These are phyloP conservation scores for Zeuzera pyrina DNA, from an alignment of 2,888 invertebrate species.

Conservation along the genomic window DNA sequence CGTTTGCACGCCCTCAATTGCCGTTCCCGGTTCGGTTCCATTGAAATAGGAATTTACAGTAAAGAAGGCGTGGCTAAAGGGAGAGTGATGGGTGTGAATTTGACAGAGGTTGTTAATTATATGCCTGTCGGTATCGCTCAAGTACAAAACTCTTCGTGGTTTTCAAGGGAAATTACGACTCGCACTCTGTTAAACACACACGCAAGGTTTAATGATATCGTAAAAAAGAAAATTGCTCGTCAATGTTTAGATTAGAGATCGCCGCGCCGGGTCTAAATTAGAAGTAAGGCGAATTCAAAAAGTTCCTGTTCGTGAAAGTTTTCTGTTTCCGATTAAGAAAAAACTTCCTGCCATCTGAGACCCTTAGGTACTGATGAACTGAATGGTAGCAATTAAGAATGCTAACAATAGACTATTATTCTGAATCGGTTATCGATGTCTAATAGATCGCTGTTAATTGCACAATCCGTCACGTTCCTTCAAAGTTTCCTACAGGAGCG, in stretches of 20 bases:
- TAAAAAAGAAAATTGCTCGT: slow-evolving; percentile 32
- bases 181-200: slow-evolving; percentile 41
- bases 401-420: slow-evolving; percentile 9
- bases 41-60: slow-evolving; percentile 33
- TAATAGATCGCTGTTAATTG: slow-evolving; percentile 18
- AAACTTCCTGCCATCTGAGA: too few relatives aligned
- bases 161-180: slow-evolving; percentile 40
- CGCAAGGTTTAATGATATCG: slow-evolving; percentile 39
- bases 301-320: too few relatives aligned
- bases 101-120: slow-evolving; percentile 63
- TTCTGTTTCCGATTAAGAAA: too few relatives aligned
- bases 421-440: slow-evolving; percentile 11
- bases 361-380: too few relatives aligned
- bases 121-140: slow-evolving; percentile 38
- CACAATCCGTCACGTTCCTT: slow-evolving; percentile 16
- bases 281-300: too few relatives aligned
- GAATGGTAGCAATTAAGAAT: too few relatives aligned
- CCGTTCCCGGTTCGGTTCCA: slow-evolving; percentile 23
- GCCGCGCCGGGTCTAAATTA: too few relatives aligned
- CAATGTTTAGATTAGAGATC: slow-evolving; percentile 2
- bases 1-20: slow-evolving; percentile 17
- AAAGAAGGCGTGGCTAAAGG: slow-evolving; percentile 24
- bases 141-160: slow-evolving; percentile 31
- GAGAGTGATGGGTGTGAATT: slow-evolving; percentile 52
- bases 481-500: slow-evolving; percentile 19